Percentiles rank a stretch among this genome's conserved stretches.
Evolutionary conservation across 2,113 vertebrate species (phyloP).

Genomic region (Hippolais icterina): DNA sequence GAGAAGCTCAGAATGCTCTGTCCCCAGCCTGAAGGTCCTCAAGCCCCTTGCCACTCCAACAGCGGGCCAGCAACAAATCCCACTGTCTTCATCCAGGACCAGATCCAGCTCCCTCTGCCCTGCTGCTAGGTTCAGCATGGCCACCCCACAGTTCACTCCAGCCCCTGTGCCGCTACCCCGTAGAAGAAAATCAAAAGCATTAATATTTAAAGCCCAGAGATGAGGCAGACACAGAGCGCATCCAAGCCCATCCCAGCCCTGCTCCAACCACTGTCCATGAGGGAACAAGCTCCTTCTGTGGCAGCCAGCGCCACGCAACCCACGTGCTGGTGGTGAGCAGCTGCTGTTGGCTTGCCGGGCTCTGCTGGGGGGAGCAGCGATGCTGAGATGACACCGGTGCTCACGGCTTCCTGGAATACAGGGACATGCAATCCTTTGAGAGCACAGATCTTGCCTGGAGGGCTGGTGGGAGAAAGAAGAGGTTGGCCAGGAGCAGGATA

Average conservation of each 20-base stretch:
- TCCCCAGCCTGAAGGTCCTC: neutral
- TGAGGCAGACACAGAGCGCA: neutral
- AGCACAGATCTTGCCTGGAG: neutral
- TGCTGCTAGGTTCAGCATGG: neutral
- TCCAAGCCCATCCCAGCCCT: neutral
- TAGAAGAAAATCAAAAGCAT: slow-evolving; percentile 7
- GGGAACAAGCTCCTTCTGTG: slow-evolving; percentile 17
- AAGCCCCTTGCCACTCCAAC: neutral
- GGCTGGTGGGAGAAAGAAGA: neutral
- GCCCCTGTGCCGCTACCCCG: neutral
- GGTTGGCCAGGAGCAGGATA: neutral
- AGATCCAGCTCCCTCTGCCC: neutral
- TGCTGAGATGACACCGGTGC: neutral
- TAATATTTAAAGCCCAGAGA: slow-evolving; percentile 42
- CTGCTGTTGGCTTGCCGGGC: neutral
- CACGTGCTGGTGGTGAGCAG: neutral
- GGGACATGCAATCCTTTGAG: neutral
- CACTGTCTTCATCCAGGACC: neutral
- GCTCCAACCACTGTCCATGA: neutral
- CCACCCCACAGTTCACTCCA: neutral
- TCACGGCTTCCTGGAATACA: neutral
- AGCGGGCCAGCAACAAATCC: neutral
- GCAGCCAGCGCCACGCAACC: neutral
- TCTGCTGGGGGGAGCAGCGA: neutral
- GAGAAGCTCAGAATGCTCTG: neutral